phyloP scores from a whole-genome alignment of 2,113 vertebrate genomes.

The Odontesthes bonariensis region DNA sequence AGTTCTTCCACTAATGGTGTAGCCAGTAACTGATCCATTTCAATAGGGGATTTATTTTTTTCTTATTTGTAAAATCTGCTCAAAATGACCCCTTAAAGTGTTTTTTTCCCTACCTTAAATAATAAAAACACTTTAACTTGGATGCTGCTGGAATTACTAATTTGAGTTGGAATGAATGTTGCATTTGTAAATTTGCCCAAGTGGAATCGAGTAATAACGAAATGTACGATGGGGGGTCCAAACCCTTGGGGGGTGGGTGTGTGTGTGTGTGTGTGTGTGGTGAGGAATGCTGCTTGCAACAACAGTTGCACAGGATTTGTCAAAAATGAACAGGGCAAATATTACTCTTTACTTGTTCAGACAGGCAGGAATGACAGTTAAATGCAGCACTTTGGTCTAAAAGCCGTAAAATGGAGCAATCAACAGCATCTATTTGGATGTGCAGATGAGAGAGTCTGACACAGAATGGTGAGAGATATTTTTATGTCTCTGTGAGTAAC shows the following conservation, averaged over 20 bases:
- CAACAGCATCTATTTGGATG: background rate
- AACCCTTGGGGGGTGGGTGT: background rate
- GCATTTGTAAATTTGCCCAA: slow-evolving; percentile 1
- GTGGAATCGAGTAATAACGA: background rate
- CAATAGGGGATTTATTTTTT: too few relatives aligned
- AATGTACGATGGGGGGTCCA: background rate
- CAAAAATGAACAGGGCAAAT: slow-evolving; percentile 16
- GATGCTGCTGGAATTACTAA: background rate
- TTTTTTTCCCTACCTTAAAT: too few relatives aligned
- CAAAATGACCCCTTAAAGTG: too few relatives aligned
- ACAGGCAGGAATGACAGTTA: slow-evolving; percentile 20
- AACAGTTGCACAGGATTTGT: slow-evolving; percentile 21
- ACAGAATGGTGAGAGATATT: background rate
- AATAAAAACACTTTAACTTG: too few relatives aligned
- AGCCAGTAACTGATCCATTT: too few relatives aligned
- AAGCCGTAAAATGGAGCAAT: slow-evolving; percentile 43
- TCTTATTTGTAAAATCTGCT: too few relatives aligned
- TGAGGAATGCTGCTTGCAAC: slow-evolving; percentile 23
- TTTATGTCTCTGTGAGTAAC: background rate
- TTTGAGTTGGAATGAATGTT: slow-evolving; percentile 6
- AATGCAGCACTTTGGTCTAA: slow-evolving; percentile 45
- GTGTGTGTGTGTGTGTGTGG: too few relatives aligned
- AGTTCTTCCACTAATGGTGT: too few relatives aligned
- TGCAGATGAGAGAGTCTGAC: slow-evolving; percentile 8
- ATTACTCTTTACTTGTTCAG: slow-evolving; percentile 10